Base-by-base conservation (phyloP, 2,113 vertebrate genomes). In the Podilymbus podiceps region DNA sequence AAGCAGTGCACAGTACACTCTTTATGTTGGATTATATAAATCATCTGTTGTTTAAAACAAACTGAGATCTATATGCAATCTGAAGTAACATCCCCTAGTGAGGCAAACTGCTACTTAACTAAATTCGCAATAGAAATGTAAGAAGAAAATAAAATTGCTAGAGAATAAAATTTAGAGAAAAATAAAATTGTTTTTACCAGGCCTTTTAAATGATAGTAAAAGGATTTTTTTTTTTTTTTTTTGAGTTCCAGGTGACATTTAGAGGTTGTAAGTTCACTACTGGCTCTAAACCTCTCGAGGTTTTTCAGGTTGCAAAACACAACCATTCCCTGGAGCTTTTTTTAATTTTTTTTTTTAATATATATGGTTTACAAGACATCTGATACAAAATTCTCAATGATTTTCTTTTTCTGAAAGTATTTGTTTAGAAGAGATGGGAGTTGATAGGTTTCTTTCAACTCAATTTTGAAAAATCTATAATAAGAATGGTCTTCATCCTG, bases 71-170 rank as follows among this genome's bases (percentile, higher is more conserved):
- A 42, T 49, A 76, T 76, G 33, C 79, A 95, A 78, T 85, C 50
- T 89, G 71, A 96, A 97, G 90, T 47, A 92, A 44, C 76, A 95
- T 31, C n/a, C 1, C 35, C 95, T 78, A 75, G 67, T 73, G 69
- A 90, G 38, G 55, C 58, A 97, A 94, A 94, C 84, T 95, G 94
- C 93, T 76, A 46, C 18, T 69, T 77, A 87, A 44, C 85, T 93
- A 94, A 87, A 95, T 91, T 89, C 94, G 44, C 77, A 93, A 81
- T 28, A 88, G 35, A 93, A 92, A 73, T 42, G 11, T 85, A 68
- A 13, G 46, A 93, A 94, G 73, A 92, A 25, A 89, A 77, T 85
- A 93, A 52, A 85, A 77, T 55, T 31, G 3, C 16, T 90, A 38
- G 38, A 38, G 38, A 38, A 38, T 38, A 38, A 38, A 38, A 67